Conservation (phyloP, 1,140 invertebrate species). For the Leptopilina clavipes region DNA sequence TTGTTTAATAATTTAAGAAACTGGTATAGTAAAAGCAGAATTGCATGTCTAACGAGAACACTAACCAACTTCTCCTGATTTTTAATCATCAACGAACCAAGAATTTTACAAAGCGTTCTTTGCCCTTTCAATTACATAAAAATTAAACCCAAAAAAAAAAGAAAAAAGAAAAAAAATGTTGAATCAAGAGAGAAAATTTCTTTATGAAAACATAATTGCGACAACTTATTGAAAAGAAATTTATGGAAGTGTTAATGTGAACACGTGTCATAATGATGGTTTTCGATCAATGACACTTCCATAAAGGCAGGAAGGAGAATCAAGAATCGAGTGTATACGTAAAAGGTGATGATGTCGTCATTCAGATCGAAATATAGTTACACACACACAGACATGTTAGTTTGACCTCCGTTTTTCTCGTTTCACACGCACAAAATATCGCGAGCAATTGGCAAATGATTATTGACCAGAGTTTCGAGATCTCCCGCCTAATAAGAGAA, state of each 20-base stretch:
- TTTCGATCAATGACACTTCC: conserved; percentile 11
- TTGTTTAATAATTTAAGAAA: conserved; percentile 4
- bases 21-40: conserved; percentile 25
- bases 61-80: conserved; percentile 1
- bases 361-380: conserved; percentile 25
- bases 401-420: conserved; percentile 16
- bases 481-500: conserved; percentile 27
- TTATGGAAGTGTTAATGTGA: conserved; percentile 2
- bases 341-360: conserved; percentile 32
- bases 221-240: background rate
- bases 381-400: background rate
- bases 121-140: too few relatives aligned
- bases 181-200: background rate
- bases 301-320: conserved; percentile 28
- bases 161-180: background rate
- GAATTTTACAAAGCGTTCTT: too few relatives aligned
- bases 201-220: background rate
- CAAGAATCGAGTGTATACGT: conserved; percentile 12
- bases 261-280: conserved; percentile 3
- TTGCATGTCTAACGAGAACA: conserved; percentile 34
- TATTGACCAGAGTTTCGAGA: conserved; percentile 23
- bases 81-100: background rate
- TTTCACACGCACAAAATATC: background rate
- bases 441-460: conserved; percentile 15
- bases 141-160: background rate